Evolutionary conservation across 2,888 invertebrate species (phyloP).

Genomic region (Notodonta ziczac): DNA sequence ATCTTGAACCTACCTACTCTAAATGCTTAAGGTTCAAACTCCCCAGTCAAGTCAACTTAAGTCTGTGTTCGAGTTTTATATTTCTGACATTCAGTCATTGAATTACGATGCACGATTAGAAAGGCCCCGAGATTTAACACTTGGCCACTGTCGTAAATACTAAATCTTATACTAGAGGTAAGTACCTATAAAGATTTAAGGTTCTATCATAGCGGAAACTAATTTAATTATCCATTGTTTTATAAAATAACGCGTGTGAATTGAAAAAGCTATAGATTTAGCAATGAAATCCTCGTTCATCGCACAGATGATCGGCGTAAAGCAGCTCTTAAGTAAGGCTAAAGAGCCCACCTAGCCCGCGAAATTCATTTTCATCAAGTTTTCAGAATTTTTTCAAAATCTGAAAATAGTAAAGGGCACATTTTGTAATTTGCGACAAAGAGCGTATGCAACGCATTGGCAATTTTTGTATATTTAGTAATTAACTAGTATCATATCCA

Average conservation of each 20-base stretch:
- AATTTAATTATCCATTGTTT: neutral
- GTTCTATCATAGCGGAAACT: slow-evolving; percentile 17
- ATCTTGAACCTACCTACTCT: neutral
- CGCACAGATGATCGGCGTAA: no score
- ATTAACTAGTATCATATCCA: no score
- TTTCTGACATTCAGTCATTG: slow-evolving; percentile 33
- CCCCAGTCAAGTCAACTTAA: slow-evolving; percentile 22
- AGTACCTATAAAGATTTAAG: slow-evolving; percentile 35
- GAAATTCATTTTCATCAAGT: no score
- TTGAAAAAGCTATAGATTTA: no score
- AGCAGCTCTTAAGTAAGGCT: no score
- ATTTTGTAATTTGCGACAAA: no score
- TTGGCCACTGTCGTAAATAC: slow-evolving; percentile 30
- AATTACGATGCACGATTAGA: slow-evolving; percentile 44
- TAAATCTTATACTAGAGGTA: slow-evolving; percentile 28
- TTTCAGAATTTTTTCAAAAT: no score
- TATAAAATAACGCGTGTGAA: neutral
- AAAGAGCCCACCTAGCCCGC: no score
- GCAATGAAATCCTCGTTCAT: no score
- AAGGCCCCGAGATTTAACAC: slow-evolving; percentile 37
- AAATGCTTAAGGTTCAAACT: neutral
- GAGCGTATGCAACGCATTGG: no score
- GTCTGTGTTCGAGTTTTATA: slow-evolving; percentile 32
- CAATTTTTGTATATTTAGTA: no score
- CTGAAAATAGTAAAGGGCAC: no score